These are phyloP conservation scores for Rhagoletis pomonella DNA, from an alignment of 1,140 invertebrate genomes.

Conservation along the genomic window DNA sequence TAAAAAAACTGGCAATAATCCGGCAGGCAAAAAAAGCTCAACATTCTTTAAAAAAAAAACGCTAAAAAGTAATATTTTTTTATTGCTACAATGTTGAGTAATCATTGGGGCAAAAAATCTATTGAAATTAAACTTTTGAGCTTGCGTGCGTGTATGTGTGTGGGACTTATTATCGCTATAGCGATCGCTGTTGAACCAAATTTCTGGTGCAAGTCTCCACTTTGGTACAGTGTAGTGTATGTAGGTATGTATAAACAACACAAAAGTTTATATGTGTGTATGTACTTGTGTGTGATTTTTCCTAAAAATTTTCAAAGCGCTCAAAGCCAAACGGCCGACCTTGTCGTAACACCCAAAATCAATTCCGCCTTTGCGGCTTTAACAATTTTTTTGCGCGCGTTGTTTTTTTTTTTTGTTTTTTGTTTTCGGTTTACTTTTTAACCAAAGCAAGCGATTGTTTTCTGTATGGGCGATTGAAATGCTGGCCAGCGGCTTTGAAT, in stretches of 20 bases:
- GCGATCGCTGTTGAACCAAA: not conserved
- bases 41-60: not conserved
- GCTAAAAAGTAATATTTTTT: not conserved
- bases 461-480: not conserved
- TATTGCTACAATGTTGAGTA: not conserved
- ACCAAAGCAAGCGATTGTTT: not conserved
- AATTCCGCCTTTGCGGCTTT: slow-evolving; percentile 41
- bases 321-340: slow-evolving; percentile 61
- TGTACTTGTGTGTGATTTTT: not conserved
- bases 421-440: not conserved
- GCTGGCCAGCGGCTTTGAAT: not conserved
- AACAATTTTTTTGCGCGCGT: not conserved
- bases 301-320: not conserved
- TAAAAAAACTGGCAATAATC: slow-evolving; percentile 33
- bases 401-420: not conserved
- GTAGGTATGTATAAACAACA: no score
- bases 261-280: no score
- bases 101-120: not conserved
- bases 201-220: not conserved
- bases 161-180: not conserved
- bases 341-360: slow-evolving; percentile 67
- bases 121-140: not conserved
- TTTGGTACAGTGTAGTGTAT: no score
- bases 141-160: not conserved
- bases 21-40: not conserved